phyloP scores from a whole-genome alignment of 2,888 invertebrate species.

The Tridacna crocea region DNA sequence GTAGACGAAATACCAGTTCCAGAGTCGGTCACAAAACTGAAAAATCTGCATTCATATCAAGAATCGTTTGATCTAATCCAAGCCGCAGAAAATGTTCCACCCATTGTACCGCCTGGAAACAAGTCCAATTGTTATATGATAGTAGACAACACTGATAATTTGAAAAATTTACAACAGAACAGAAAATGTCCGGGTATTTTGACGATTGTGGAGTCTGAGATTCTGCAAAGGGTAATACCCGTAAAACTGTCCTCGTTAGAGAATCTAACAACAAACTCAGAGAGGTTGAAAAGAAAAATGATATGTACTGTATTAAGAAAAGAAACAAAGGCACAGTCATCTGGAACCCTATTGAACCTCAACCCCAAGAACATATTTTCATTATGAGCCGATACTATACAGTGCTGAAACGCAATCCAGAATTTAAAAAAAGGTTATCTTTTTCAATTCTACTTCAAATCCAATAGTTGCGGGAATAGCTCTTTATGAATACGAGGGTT shows the following conservation, averaged over 20 bases:
- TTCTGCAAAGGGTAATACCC: too few species aligned
- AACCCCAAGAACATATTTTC: conserved; percentile 5
- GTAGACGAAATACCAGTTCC: background rate
- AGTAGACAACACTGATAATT: too few species aligned
- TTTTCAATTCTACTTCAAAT: background rate
- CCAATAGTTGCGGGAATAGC: background rate
- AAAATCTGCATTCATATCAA: background rate
- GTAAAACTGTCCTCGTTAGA: too few species aligned
- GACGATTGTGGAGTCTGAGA: too few species aligned
- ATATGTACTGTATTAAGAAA: too few species aligned
- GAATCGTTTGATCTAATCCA: background rate
- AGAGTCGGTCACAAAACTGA: background rate
- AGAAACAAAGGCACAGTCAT: background rate
- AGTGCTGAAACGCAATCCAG: background rate
- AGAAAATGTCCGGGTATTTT: too few species aligned
- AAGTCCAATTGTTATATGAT: conserved; percentile 28
- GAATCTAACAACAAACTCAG: too few species aligned
- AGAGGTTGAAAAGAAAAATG: too few species aligned
- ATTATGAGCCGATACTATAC: conserved; percentile 14
- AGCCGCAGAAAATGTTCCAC: background rate
- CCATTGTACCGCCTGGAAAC: conserved; percentile 30
- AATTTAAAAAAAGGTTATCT: conserved; percentile 14
- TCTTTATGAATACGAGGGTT: conserved; percentile 1
- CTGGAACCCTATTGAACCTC: conserved; percentile 11
- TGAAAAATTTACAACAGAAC: too few species aligned